Evolutionary conservation across 1,140 invertebrate genomes (phyloP).

Genomic region (Conus ventricosus): DNA sequence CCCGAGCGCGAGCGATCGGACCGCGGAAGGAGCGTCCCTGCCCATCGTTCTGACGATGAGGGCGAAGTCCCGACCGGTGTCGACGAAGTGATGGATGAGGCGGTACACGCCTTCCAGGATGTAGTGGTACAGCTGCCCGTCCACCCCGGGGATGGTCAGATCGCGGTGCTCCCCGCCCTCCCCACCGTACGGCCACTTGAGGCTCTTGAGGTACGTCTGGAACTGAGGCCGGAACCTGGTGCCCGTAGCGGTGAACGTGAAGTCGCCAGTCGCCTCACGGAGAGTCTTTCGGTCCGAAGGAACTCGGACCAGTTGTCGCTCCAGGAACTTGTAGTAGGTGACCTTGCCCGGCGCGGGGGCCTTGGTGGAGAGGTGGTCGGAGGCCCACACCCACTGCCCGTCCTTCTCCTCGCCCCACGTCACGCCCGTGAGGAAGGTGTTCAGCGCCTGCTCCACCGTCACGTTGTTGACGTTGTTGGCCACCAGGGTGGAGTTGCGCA

Average conservation of each 20-base stretch:
- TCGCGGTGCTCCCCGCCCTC: conserved; percentile 31
- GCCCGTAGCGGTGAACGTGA: conserved; percentile 61
- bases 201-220: conserved; percentile 54
- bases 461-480: conserved; percentile 71
- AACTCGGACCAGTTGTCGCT: conserved; percentile 62
- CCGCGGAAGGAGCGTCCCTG: conserved; percentile 68
- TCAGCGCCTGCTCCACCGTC: conserved; percentile 69
- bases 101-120: conserved; percentile 70
- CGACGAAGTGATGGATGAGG: conserved; percentile 59
- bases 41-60: conserved; percentile 71
- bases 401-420: conserved; percentile 63
- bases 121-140: conserved; percentile 70
- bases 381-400: conserved; percentile 64
- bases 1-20: conserved; percentile 59
- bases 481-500: conserved; percentile 72
- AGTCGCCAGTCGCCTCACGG: conserved; percentile 65
- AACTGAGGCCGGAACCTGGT: conserved; percentile 61
- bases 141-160: conserved; percentile 64
- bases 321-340: conserved; percentile 71
- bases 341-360: conserved; percentile 46
- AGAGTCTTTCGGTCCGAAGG: conserved; percentile 59
- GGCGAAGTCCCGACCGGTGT: conserved; percentile 64
- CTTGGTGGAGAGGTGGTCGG: conserved; percentile 56
- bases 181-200: conserved; percentile 58
- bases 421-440: conserved; percentile 69